phyloP scores from a whole-genome alignment of 30 jellyfish, hydroid and myxozoan genomes.

The Turritopsis dohrnii region DNA sequence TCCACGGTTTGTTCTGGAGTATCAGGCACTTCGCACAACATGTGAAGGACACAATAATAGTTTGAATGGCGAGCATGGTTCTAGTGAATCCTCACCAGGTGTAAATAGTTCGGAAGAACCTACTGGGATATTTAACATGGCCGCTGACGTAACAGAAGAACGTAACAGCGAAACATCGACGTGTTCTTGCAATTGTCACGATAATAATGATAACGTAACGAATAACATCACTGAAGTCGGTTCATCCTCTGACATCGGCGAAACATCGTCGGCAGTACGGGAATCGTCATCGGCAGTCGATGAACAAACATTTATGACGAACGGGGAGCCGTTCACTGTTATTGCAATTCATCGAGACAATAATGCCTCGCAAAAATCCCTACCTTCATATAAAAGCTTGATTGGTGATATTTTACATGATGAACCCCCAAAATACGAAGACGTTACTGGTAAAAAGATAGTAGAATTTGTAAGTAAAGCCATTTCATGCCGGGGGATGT shows the following conservation, averaged over 20 bases:
- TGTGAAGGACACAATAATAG: background rate
- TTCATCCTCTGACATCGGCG: background rate
- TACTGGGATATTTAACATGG: background rate
- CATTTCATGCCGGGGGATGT: background rate
- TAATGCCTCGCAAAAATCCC: background rate
- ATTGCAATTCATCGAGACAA: background rate
- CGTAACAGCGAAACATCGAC: background rate
- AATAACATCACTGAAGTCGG: background rate
- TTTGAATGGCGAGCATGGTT: background rate
- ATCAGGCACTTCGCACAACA: background rate
- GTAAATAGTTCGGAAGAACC: background rate
- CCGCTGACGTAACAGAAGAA: background rate
- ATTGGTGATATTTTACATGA: background rate
- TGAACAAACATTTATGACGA: background rate
- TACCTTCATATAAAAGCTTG: slow-evolving; percentile 6
- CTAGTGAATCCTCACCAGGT: background rate
- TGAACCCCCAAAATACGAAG: slow-evolving; percentile 7
- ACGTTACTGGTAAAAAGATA: slow-evolving; percentile 6
- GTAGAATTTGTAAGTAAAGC: background rate
- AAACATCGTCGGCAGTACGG: too few relatives aligned
- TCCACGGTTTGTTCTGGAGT: background rate
- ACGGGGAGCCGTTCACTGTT: background rate
- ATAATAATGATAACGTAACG: background rate
- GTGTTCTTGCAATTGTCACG: background rate
- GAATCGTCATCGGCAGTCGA: background rate